Conservation (phyloP, 2,113 vertebrate genomes). For the Lipophrys pholis region DNA sequence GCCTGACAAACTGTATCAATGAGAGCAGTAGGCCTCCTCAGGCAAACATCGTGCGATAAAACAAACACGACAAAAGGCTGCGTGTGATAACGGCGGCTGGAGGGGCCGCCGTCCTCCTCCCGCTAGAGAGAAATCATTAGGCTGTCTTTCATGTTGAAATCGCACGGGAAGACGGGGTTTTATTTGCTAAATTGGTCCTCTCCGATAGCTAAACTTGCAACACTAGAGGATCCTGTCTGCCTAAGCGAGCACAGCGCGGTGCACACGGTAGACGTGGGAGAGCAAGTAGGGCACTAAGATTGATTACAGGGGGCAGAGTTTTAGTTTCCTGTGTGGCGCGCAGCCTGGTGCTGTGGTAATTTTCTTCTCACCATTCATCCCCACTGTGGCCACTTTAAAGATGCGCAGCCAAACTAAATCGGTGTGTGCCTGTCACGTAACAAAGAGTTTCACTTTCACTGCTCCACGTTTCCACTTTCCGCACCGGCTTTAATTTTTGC, state of each 20-base stretch:
- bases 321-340: constrained; percentile 55
- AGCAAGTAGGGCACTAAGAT: constrained; percentile 66
- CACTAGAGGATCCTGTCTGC: constrained; percentile 53
- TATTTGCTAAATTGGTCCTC: constrained; percentile 57
- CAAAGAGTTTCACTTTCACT: constrained; percentile 29
- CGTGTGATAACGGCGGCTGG: constrained; percentile 55
- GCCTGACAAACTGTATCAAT: constrained; percentile 70
- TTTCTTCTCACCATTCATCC: constrained; percentile 38
- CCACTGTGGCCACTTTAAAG: constrained; percentile 40
- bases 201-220: constrained; percentile 51
- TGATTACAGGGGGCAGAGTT: constrained; percentile 53
- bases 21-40: constrained; percentile 68
- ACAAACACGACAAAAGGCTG: constrained; percentile 67
- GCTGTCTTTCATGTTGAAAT: constrained; percentile 55
- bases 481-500: constrained; percentile 47
- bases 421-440: constrained; percentile 22
- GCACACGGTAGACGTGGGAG: constrained; percentile 21
- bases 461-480: constrained; percentile 49
- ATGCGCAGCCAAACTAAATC: constrained; percentile 24
- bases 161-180: constrained; percentile 41
- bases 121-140: constrained; percentile 46
- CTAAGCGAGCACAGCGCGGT: constrained; percentile 14
- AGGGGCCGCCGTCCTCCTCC: constrained; percentile 38
- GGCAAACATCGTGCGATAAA: constrained; percentile 66
- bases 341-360: constrained; percentile 9